phyloP scores from a whole-genome alignment of 2,797 vertebrate species.

The Dallia pectoralis region DNA sequence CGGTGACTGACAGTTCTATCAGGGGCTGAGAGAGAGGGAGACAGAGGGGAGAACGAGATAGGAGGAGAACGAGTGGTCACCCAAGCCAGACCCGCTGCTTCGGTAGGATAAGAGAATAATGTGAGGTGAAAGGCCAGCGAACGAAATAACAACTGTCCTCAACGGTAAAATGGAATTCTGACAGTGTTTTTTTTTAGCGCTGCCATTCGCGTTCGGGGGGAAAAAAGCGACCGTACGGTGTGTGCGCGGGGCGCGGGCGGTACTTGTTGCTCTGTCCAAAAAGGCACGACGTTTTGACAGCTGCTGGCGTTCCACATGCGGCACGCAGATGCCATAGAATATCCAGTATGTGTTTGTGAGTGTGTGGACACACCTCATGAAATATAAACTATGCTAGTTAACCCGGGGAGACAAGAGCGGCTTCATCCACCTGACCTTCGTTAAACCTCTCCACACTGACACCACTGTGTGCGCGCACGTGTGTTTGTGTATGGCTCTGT shows the following conservation, averaged over 20 bases:
- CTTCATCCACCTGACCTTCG: background rate
- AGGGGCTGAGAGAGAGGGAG: background rate
- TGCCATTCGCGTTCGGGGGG: background rate
- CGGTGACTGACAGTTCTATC: background rate
- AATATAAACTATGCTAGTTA: background rate
- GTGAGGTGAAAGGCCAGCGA: background rate
- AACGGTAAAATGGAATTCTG: background rate
- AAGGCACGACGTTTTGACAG: conserved; percentile 18
- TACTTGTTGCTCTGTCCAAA: conserved; percentile 3
- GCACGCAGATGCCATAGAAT: conserved; percentile 58
- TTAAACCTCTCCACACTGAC: background rate
- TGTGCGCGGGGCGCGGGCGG: background rate
- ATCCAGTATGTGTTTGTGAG: conserved; percentile 15
- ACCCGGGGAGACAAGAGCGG: background rate
- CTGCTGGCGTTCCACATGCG: conserved; percentile 45
- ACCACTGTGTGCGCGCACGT: background rate
- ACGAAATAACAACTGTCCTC: background rate
- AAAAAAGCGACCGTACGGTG: background rate
- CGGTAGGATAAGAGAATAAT: background rate
- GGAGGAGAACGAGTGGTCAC: background rate
- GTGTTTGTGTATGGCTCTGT: background rate
- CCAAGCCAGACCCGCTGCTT: background rate
- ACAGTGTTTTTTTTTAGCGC: background rate
- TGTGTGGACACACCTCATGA: background rate
- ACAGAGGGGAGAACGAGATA: background rate